These are phyloP conservation scores for Sebastes alutus DNA, from an alignment of 2,797 vertebrate genomes.

Conservation along the genomic window DNA sequence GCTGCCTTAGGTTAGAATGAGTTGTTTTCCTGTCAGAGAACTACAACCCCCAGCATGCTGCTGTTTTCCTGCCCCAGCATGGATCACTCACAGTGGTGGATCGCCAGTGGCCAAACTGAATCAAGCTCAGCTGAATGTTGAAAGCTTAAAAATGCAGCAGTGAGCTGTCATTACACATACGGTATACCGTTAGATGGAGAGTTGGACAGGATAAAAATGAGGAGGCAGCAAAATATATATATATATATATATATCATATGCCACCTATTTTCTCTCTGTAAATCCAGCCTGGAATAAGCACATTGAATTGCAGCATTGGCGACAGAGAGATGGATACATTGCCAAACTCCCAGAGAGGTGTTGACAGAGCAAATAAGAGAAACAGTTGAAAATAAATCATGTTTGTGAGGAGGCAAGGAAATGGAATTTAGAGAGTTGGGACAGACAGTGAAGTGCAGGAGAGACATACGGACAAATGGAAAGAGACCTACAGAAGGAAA, in stretches of 20 bases:
- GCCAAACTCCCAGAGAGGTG: conserved; percentile 17
- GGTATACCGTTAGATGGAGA: not conserved
- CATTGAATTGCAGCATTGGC: not conserved
- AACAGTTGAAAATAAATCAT: conserved; percentile 6
- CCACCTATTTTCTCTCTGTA: too few species aligned
- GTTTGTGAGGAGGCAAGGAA: conserved; percentile 16
- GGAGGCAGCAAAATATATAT: not conserved
- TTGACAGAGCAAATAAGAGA: conserved; percentile 34
- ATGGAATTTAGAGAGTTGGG: conserved; percentile 8
- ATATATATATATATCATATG: too few species aligned
- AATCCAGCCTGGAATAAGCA: not conserved
- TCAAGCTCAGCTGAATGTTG: conserved; percentile 33
- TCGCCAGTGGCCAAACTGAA: conserved; percentile 55
- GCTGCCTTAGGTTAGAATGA: conserved; percentile 52
- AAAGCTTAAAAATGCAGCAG: conserved; percentile 15
- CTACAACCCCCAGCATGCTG: conserved; percentile 52
- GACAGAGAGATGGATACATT: conserved; percentile 2
- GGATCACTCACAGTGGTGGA: conserved; percentile 33
- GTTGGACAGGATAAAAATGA: not conserved
- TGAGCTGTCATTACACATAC: conserved; percentile 10
- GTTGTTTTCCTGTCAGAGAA: conserved; percentile 51
- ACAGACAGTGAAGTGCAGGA: not conserved
- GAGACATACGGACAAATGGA: not conserved
- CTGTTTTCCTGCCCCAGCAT: conserved; percentile 31
- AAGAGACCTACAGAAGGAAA: conserved; percentile 22